Percentiles rank a stretch among this genome's conserved stretches.
These are phyloP conservation scores for Vombatus ursinus DNA, from an alignment of 2,113 vertebrate species.

Conservation along the genomic window DNA sequence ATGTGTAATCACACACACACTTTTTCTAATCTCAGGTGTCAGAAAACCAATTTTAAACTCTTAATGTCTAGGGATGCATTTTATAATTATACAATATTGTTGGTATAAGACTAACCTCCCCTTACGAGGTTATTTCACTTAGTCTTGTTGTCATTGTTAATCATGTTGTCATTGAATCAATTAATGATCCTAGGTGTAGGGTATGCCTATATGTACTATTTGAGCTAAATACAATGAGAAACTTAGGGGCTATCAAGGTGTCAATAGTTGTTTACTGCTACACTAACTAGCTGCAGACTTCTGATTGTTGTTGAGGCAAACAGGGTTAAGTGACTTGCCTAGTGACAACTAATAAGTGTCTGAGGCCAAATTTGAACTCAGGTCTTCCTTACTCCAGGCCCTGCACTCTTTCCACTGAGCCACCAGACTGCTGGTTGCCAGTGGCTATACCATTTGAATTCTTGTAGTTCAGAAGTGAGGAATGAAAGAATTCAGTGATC, in stretches of 20 bases:
- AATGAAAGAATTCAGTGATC: neutral
- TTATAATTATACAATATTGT: neutral
- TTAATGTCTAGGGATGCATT: neutral
- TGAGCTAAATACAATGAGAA: neutral
- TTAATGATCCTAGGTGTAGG: neutral
- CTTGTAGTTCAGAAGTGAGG: neutral
- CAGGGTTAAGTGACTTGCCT: too few relatives aligned
- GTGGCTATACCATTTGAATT: neutral
- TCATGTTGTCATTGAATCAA: neutral
- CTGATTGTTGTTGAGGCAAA: too few relatives aligned
- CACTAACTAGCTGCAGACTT: too few relatives aligned
- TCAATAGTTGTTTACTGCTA: too few relatives aligned
- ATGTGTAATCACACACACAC: neutral
- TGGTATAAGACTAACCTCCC: neutral
- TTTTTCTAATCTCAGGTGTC: neutral
- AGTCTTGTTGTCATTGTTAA: neutral
- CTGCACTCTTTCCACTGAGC: too few relatives aligned
- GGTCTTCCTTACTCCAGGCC: too few relatives aligned
- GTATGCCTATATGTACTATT: neutral
- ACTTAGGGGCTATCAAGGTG: neutral
- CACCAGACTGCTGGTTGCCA: neutral
- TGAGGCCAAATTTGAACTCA: too few relatives aligned
- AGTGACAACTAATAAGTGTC: too few relatives aligned
- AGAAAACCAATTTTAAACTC: neutral
- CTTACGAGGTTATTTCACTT: neutral